phyloP scores from a whole-genome alignment of 2,113 vertebrate genomes.

The Alces alces region DNA sequence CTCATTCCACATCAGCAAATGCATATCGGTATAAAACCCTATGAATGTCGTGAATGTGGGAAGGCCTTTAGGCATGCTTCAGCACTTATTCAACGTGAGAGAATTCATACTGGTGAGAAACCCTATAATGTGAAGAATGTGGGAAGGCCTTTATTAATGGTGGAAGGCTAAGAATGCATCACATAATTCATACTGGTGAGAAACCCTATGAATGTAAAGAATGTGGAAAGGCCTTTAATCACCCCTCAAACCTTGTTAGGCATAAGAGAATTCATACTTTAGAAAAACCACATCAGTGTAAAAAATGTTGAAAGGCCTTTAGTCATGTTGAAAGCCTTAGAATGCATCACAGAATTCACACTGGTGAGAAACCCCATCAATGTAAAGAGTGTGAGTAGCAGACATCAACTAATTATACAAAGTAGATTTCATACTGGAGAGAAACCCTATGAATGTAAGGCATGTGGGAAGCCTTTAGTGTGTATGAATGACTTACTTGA shows the following conservation, averaged over 20 bases:
- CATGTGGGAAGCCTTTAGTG: not conserved
- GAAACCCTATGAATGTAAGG: not conserved
- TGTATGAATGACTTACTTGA: not conserved
- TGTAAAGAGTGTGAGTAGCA: not conserved
- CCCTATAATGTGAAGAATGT: not conserved
- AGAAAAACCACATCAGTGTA: not conserved
- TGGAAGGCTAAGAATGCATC: not conserved
- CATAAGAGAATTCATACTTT: not conserved
- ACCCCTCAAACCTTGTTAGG: not conserved
- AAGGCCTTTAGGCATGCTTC: not conserved
- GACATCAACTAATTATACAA: not conserved
- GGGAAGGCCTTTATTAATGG: not conserved
- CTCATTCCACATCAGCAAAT: conserved; percentile 1
- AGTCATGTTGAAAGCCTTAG: not conserved
- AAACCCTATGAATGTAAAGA: not conserved
- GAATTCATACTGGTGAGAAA: not conserved
- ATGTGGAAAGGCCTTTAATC: not conserved
- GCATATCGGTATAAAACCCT: not conserved
- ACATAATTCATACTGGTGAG: not conserved
- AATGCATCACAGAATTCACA: not conserved
- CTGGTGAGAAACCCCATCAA: not conserved
- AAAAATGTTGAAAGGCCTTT: not conserved
- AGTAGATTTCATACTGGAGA: not conserved
- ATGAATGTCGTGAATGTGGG: not conserved
- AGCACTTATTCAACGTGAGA: conserved; percentile 8